Conservation (phyloP, 1,140 invertebrate species). For the Heliconius nattereri region DNA sequence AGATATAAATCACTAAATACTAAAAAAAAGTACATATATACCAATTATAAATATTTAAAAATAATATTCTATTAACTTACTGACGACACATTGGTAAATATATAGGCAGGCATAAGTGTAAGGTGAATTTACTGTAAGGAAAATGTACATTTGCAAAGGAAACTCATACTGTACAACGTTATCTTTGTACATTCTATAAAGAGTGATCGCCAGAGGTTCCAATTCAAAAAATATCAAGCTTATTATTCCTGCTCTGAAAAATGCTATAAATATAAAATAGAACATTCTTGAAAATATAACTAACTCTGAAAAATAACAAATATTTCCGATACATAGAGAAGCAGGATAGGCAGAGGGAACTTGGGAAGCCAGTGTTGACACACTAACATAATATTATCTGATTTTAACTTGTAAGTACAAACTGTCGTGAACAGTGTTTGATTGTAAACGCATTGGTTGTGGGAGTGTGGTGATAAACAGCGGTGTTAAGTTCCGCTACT, state of each 20-base stretch:
- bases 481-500: too few relatives aligned
- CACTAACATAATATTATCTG: too few relatives aligned
- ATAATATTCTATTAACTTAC: neutral
- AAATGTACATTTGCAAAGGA: constrained; percentile 3
- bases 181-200: neutral
- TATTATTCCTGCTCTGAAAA: neutral
- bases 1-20: too few relatives aligned
- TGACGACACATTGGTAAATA: neutral
- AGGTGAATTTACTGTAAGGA: neutral
- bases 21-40: neutral
- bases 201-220: neutral
- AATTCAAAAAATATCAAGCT: constrained; percentile 4
- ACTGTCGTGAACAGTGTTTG: too few relatives aligned
- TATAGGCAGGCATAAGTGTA: neutral
- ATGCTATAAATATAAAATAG: neutral
- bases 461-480: too few relatives aligned
- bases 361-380: too few relatives aligned
- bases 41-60: neutral
- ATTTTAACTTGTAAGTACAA: too few relatives aligned
- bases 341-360: too few relatives aligned
- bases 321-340: neutral
- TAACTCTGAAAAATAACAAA: neutral
- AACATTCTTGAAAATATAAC: neutral
- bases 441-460: too few relatives aligned
- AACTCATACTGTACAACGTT: neutral